These are phyloP conservation scores for Strigamia transsilvanica DNA, from an alignment of 2,888 invertebrate genomes.

Conservation along the genomic window DNA sequence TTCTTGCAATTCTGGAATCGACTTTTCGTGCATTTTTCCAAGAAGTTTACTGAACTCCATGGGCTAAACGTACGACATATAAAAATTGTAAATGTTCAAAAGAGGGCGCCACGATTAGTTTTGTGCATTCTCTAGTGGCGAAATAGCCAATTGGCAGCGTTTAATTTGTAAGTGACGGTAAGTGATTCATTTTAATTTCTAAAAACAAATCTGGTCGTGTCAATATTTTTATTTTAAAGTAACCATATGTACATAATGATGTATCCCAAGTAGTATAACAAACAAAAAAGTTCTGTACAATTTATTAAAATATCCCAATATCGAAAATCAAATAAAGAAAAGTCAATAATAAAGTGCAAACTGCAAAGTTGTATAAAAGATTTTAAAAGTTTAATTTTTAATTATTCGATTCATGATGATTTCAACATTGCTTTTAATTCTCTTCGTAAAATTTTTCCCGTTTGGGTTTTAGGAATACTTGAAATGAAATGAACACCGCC, in stretches of 20 bases:
- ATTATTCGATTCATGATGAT: not conserved
- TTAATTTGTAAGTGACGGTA: too few species aligned
- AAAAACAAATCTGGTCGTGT: not conserved
- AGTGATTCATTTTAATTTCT: too few species aligned
- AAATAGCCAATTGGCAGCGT: too few species aligned
- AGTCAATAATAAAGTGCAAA: not conserved
- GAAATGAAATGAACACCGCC: conserved; percentile 76
- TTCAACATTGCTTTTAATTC: conserved; percentile 66
- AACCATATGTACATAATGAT: not conserved
- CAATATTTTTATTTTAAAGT: not conserved
- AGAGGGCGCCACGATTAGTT: too few species aligned
- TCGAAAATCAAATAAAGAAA: not conserved
- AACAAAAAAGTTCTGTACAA: not conserved
- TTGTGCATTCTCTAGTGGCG: too few species aligned
- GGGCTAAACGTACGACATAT: too few species aligned
- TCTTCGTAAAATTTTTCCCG: conserved; percentile 79
- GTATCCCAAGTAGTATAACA: not conserved
- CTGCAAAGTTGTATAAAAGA: not conserved
- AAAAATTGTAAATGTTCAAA: too few species aligned
- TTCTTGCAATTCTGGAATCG: not conserved
- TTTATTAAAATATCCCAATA: not conserved
- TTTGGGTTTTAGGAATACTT: conserved; percentile 76
- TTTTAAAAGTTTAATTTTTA: not conserved
- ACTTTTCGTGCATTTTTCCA: not conserved
- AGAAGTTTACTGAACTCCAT: not conserved